These are phyloP conservation scores for Shinisaurus crocodilurus DNA, from an alignment of 2,113 vertebrate species.

Conservation along the genomic window DNA sequence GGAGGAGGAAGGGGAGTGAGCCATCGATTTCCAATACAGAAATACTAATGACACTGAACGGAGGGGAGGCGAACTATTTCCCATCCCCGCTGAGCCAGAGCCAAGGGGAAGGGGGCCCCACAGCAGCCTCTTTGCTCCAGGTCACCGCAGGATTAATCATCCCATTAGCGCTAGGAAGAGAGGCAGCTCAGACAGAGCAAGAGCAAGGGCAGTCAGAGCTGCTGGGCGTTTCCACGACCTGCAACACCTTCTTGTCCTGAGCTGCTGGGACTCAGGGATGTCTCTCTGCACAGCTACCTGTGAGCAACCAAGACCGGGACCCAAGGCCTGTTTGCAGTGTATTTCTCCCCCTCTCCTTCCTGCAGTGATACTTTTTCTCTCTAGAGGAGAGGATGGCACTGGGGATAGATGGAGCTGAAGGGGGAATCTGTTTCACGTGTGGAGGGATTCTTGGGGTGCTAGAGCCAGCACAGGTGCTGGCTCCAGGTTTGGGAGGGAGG, in stretches of 20 bases:
- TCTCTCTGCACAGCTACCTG: neutral
- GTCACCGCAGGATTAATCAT: rapidly evolving
- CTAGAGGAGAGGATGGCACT: too few relatives aligned
- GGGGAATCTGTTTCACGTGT: too few relatives aligned
- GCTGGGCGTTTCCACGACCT: too few relatives aligned
- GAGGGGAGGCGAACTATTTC: neutral
- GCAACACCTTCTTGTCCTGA: neutral
- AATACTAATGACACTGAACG: neutral
- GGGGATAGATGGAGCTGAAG: too few relatives aligned
- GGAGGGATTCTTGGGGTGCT: too few relatives aligned
- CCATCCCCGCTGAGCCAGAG: neutral
- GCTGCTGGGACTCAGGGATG: too few relatives aligned
- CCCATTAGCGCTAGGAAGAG: rapidly evolving
- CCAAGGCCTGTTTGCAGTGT: neutral
- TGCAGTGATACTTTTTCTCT: too few relatives aligned
- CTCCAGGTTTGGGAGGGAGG: too few relatives aligned
- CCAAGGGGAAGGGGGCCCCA: neutral
- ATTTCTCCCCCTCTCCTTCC: neutral
- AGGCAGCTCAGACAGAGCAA: neutral
- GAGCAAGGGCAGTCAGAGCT: neutral
- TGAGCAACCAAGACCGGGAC: neutral
- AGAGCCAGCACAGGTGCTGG: too few relatives aligned
- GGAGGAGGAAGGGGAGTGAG: neutral
- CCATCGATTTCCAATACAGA: neutral
- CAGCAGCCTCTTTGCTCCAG: neutral